A percentile compares a stretch with the other conserved stretches of the same genome.
Evolutionary conservation across 2,888 invertebrate species (phyloP).

Genomic region (Rotaria socialis): DNA sequence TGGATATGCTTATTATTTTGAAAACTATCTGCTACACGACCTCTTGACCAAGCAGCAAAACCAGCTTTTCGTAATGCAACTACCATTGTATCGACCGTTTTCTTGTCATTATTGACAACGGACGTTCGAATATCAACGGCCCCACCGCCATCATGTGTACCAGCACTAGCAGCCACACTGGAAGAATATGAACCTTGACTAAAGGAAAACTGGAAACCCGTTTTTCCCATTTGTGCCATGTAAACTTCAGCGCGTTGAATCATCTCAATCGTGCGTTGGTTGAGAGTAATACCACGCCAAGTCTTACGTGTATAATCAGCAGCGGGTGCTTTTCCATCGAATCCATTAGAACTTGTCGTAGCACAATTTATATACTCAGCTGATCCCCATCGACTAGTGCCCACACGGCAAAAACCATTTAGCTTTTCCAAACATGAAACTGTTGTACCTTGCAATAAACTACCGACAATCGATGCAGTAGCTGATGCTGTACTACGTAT

Average conservation of each 20-base stretch:
- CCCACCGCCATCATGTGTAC: conserved; percentile 12
- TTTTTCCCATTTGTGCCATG: neutral
- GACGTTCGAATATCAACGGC: neutral
- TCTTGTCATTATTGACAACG: neutral
- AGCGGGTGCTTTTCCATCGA: neutral
- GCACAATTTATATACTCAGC: neutral
- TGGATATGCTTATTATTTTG: neutral
- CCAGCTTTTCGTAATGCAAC: neutral
- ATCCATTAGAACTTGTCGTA: neutral
- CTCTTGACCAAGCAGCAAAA: conserved; percentile 15
- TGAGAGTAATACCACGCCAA: neutral
- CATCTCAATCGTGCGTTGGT: neutral
- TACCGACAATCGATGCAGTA: neutral
- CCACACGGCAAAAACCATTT: neutral
- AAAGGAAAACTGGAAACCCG: neutral
- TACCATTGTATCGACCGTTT: neutral
- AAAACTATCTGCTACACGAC: conserved; percentile 7
- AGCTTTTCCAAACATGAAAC: neutral
- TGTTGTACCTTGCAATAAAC: neutral
- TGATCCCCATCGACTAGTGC: neutral
- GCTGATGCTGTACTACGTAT: neutral
- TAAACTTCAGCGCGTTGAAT: neutral
- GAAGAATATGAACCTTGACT: neutral
- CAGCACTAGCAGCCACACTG: neutral
- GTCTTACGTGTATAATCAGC: conserved; percentile 5